phyloP scores from a whole-genome alignment of 2,888 invertebrate species.

The Xestia rhomboidea region DNA sequence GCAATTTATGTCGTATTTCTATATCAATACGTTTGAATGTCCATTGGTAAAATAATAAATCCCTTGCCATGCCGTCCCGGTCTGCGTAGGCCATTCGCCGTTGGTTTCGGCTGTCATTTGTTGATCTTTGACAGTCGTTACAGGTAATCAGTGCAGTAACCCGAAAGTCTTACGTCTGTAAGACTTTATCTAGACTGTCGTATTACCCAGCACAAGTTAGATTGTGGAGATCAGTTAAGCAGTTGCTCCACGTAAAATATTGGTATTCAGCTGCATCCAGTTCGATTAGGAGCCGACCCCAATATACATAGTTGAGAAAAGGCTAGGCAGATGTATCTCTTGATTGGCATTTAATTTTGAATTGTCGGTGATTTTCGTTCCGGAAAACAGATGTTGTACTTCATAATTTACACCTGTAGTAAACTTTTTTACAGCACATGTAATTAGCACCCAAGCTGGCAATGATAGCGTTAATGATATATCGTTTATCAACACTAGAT shows the following conservation, averaged over 20 bases:
- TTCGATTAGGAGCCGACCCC: neutral
- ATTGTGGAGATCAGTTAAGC: neutral
- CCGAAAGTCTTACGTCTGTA: neutral
- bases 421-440: neutral
- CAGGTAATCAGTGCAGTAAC: neutral
- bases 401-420: neutral
- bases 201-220: neutral
- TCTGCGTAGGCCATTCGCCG: too few species aligned
- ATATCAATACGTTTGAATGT: too few species aligned
- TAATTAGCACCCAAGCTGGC: constrained; percentile 26
- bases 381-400: neutral
- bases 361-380: neutral
- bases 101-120: neutral
- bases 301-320: too few species aligned
- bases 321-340: neutral
- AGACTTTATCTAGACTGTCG: neutral
- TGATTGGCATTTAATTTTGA: neutral
- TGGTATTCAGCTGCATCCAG: neutral
- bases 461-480: constrained; percentile 27
- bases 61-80: too few species aligned
- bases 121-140: neutral
- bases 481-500: constrained; percentile 43
- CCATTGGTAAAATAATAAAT: too few species aligned
- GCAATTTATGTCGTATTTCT: too few species aligned
- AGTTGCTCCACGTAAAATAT: neutral